Evolutionary conservation across 2,888 invertebrate species (phyloP).

Genomic region (Napeogenes inachia): DNA sequence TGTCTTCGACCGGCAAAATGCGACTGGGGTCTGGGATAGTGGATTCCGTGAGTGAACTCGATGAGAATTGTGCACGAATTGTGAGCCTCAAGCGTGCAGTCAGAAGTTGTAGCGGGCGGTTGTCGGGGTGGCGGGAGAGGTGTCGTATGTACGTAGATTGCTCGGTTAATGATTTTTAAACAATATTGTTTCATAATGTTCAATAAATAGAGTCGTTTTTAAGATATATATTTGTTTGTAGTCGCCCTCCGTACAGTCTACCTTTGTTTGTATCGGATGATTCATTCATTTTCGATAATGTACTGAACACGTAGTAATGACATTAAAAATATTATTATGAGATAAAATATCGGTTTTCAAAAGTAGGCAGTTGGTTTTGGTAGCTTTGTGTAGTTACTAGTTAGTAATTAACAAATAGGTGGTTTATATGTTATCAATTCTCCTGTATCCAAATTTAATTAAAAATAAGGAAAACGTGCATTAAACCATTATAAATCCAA

Average conservation of each 20-base stretch:
- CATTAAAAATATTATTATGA: conserved; percentile 11
- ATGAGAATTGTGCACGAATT: conserved; percentile 25
- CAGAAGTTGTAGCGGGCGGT: conserved; percentile 33
- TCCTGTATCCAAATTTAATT: too few species aligned
- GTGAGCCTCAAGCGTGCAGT: conserved; percentile 21
- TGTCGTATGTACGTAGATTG: conserved; percentile 14
- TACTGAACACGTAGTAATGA: conserved; percentile 29
- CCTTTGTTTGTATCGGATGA: conserved; percentile 41
- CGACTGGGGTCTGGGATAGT: conserved; percentile 47
- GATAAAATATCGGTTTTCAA: too few species aligned
- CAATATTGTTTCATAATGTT: background rate
- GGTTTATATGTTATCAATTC: too few species aligned
- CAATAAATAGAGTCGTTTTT: background rate
- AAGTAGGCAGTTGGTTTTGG: too few species aligned
- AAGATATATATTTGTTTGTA: background rate
- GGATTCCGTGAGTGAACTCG: conserved; percentile 1
- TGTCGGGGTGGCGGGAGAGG: conserved; percentile 46
- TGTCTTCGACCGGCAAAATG: conserved; percentile 50
- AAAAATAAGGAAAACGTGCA: too few species aligned
- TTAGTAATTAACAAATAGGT: too few species aligned
- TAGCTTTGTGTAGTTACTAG: too few species aligned
- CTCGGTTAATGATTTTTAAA: background rate
- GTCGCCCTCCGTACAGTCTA: conserved; percentile 11
- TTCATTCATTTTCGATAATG: conserved; percentile 41
- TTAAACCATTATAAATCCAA: too few species aligned